Percentiles rank a stretch among this genome's conserved stretches.
phyloP scores from a whole-genome alignment of 35 echinoderm and acorn worm species.

The Apostichopus californicus region DNA sequence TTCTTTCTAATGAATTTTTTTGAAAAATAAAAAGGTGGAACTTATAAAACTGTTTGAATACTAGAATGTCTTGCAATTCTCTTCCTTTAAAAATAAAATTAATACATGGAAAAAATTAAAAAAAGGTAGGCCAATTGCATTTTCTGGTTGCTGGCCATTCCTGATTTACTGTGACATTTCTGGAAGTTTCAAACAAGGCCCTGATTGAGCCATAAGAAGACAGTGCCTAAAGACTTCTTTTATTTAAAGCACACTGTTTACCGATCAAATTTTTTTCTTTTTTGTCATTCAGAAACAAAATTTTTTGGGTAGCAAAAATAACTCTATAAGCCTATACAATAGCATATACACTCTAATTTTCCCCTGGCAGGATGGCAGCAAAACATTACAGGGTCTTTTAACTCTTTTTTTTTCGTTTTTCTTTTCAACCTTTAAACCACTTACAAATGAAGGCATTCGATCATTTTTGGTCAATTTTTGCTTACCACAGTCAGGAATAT shows the following conservation, averaged over 20 bases:
- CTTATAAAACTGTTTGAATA: conserved; percentile 41
- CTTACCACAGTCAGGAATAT: conserved; percentile 51
- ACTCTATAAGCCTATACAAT: conserved; percentile 54
- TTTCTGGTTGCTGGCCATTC: neutral
- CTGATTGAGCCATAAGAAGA: neutral
- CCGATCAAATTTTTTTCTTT: conserved; percentile 14
- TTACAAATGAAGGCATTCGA: conserved; percentile 41
- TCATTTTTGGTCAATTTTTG: conserved; percentile 57
- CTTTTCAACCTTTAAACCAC: conserved; percentile 29
- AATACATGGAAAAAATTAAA: neutral
- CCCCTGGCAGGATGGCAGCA: conserved; percentile 39
- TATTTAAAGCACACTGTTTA: conserved; percentile 51
- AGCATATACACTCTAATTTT: conserved; percentile 40
- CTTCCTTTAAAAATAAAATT: neutral
- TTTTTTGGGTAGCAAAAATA: conserved; percentile 61
- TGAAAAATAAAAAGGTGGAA: conserved; percentile 12
- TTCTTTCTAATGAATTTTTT: conserved; percentile 1
- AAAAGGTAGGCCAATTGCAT: neutral
- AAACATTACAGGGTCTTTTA: conserved; percentile 24
- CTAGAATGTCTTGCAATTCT: conserved; percentile 17
- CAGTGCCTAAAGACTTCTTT: conserved; percentile 20
- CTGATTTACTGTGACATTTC: neutral
- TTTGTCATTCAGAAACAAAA: conserved; percentile 43
- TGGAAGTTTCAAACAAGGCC: neutral
- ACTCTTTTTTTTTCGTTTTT: conserved; percentile 17